These are phyloP conservation scores for Nixonia krombeini DNA, from an alignment of 1,140 invertebrate species.

Conservation along the genomic window DNA sequence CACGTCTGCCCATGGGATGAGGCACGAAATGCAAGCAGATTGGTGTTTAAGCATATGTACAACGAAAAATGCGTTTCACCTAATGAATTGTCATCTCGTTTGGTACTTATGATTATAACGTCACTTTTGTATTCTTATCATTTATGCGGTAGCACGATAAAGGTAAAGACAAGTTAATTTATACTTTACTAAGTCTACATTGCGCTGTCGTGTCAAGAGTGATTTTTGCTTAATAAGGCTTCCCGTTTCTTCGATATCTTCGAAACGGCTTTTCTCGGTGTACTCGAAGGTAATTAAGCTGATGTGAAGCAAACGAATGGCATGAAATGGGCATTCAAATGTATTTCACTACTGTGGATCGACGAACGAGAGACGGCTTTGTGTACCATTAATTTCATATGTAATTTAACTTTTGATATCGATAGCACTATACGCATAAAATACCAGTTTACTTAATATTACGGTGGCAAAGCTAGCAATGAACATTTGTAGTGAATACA, in stretches of 20 bases:
- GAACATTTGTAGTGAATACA: background rate
- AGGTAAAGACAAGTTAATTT: no score
- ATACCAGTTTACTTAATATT: background rate
- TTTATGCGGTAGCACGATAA: no score
- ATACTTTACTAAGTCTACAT: no score
- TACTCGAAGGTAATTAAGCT: constrained; percentile 39
- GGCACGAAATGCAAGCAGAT: constrained; percentile 49
- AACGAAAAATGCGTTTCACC: constrained; percentile 21
- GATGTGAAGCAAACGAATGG: constrained; percentile 45
- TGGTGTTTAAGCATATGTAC: constrained; percentile 31
- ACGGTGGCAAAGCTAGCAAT: constrained; percentile 28
- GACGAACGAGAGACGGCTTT: constrained; percentile 35
- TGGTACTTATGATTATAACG: no score
- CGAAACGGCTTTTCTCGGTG: constrained; percentile 42
- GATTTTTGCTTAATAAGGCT: no score
- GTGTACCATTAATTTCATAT: constrained; percentile 23
- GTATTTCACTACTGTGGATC: constrained; percentile 39
- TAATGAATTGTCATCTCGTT: no score
- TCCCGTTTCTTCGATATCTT: no score
- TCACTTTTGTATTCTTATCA: no score
- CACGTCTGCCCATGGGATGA: constrained; percentile 76
- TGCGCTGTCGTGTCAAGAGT: no score
- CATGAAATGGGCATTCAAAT: constrained; percentile 43
- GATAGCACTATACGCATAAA: constrained; percentile 15
- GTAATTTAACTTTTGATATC: constrained; percentile 33